These are phyloP conservation scores for Tapirus terrestris DNA, from an alignment of 2,113 vertebrate species.

Conservation along the genomic window DNA sequence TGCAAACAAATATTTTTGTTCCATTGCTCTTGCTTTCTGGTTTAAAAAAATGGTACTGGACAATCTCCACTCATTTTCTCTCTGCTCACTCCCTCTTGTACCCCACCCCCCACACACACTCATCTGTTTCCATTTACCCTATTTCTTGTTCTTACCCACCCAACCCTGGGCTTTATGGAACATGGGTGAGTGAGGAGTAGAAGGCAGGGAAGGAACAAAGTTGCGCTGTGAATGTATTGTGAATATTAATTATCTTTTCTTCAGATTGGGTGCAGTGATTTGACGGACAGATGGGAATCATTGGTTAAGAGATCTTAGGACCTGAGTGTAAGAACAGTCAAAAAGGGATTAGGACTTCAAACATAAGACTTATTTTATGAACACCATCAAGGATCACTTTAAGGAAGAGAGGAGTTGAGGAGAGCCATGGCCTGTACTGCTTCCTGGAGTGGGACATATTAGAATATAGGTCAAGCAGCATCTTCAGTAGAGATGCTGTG, in stretches of 20 bases:
- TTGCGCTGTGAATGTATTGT: neutral
- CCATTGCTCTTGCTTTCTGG: neutral
- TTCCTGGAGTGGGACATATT: accelerated
- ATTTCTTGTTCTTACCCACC: neutral
- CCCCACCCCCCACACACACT: no score
- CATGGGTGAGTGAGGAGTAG: neutral
- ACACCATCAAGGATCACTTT: neutral
- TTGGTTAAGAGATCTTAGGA: neutral
- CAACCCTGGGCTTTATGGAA: neutral
- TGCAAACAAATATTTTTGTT: slow-evolving; percentile 58
- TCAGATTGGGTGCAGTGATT: neutral
- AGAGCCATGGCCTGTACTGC: neutral
- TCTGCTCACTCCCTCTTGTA: neutral
- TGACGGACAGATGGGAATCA: neutral
- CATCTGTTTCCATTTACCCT: neutral
- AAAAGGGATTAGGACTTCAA: neutral
- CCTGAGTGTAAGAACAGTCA: neutral
- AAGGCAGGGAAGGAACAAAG: neutral
- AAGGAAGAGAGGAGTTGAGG: neutral
- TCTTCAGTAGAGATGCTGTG: neutral
- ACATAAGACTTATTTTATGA: neutral
- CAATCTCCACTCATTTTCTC: neutral
- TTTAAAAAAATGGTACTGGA: neutral
- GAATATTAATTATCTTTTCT: neutral
- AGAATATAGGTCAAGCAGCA: neutral